These are phyloP conservation scores for Taenaris catops DNA, from an alignment of 2,888 invertebrate genomes.

Conservation along the genomic window DNA sequence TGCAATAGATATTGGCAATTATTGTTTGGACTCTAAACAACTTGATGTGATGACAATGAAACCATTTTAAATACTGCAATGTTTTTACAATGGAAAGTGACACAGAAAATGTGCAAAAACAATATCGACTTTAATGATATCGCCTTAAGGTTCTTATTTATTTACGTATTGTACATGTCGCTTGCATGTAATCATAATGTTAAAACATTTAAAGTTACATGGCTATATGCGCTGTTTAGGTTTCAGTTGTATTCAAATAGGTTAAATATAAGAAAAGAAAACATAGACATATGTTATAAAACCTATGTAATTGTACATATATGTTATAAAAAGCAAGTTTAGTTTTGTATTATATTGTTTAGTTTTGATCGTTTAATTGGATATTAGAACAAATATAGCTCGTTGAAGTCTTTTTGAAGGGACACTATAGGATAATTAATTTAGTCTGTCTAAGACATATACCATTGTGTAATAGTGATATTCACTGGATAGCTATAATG, in stretches of 20 bases:
- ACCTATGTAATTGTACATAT: no score
- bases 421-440: no score
- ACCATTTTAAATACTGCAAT: conserved; percentile 3
- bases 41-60: conserved; percentile 2
- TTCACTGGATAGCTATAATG: no score
- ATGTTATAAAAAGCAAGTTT: no score
- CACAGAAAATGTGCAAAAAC: not conserved
- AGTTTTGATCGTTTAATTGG: no score
- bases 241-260: no score
- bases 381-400: conserved; percentile 5
- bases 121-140: not conserved
- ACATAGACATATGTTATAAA: no score
- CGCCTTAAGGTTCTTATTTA: conserved; percentile 1
- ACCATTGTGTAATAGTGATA: no score
- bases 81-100: conserved; percentile 1
- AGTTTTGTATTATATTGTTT: no score
- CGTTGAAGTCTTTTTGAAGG: conserved; percentile 21
- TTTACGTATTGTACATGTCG: not conserved
- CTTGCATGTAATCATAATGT: conserved; percentile 1
- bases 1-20: not conserved
- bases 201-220: conserved; percentile 2
- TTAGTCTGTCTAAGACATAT: no score
- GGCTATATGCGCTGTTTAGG: no score
- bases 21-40: not conserved
- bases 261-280: no score